These are phyloP conservation scores for Epistrophe eligans DNA, from an alignment of 2,888 invertebrate species.

Conservation along the genomic window DNA sequence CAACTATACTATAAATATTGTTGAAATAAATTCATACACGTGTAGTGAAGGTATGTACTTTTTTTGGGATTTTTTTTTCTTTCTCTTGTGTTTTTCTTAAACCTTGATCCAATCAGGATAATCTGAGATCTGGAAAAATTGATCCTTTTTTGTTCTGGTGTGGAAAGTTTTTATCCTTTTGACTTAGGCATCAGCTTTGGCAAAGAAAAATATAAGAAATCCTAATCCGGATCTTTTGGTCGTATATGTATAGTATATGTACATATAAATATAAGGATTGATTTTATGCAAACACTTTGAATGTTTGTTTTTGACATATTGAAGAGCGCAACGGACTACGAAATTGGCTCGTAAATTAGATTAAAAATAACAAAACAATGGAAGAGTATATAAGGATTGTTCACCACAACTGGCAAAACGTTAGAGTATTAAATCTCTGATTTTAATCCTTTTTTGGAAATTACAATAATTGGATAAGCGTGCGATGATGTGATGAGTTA, in stretches of 20 bases:
- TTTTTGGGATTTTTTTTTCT: constrained; percentile 51
- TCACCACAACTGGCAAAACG: constrained; percentile 49
- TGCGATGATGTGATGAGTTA: constrained; percentile 23
- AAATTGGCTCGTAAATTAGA: constrained; percentile 73
- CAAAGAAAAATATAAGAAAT: constrained; percentile 31
- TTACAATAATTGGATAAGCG: constrained; percentile 66
- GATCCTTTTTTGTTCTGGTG: constrained; percentile 65
- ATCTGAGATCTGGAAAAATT: constrained; percentile 70
- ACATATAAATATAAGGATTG: constrained; percentile 27
- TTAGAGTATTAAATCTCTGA: constrained; percentile 55
- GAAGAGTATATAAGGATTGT: constrained; percentile 37
- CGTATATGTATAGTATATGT: too few species aligned
- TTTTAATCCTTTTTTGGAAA: constrained; percentile 66
- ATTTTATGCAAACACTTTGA: constrained; percentile 47
- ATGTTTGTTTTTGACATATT: not conserved
- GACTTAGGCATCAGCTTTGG: constrained; percentile 58
- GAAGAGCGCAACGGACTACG: constrained; percentile 57
- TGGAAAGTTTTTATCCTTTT: constrained; percentile 69
- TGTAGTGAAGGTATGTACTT: constrained; percentile 58
- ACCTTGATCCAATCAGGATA: constrained; percentile 74
- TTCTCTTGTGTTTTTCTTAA: constrained; percentile 58
- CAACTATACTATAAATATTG: not conserved
- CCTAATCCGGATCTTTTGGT: constrained; percentile 59
- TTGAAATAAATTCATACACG: constrained; percentile 37
- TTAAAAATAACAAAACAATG: constrained; percentile 62